A percentile compares a stretch with the other conserved stretches of the same genome.
These are phyloP conservation scores for Mechanitis messenoides DNA, from an alignment of 2,888 invertebrate species.

Conservation along the genomic window DNA sequence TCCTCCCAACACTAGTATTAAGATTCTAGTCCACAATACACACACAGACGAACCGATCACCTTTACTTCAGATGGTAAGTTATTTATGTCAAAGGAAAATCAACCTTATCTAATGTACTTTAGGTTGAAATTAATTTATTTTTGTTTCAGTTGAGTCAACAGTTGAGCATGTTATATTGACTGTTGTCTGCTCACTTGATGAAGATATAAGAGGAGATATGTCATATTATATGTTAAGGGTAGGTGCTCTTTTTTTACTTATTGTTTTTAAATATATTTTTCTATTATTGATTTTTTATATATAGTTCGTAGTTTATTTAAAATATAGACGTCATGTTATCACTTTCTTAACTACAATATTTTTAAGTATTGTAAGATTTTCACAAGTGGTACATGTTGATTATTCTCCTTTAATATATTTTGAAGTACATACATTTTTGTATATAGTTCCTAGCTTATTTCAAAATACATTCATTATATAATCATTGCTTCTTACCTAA, in stretches of 20 bases:
- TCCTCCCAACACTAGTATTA: constrained; percentile 88
- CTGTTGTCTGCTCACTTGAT: constrained; percentile 88
- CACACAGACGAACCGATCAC: constrained; percentile 81
- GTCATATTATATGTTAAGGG: constrained; percentile 80
- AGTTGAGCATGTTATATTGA: constrained; percentile 89
- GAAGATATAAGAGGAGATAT: constrained; percentile 81
- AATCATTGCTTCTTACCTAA: too few relatives aligned
- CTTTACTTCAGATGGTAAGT: constrained; percentile 94
- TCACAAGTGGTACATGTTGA: too few relatives aligned
- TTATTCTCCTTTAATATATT: too few relatives aligned
- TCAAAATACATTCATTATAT: too few relatives aligned
- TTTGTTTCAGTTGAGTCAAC: constrained; percentile 85
- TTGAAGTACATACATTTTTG: too few relatives aligned
- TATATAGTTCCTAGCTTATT: too few relatives aligned
- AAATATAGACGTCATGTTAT: too few relatives aligned
- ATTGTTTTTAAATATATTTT: neutral
- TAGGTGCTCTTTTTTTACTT: constrained; percentile 37
- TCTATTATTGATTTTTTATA: too few relatives aligned
- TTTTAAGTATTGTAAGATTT: too few relatives aligned
- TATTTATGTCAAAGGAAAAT: neutral
- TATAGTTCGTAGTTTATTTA: too few relatives aligned
- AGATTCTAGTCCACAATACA: constrained; percentile 85
- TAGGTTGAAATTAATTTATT: neutral
- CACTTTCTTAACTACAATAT: too few relatives aligned
- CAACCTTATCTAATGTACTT: neutral